phyloP scores from a whole-genome alignment of 2,888 invertebrate species.

The Amphimallon solstitiale region DNA sequence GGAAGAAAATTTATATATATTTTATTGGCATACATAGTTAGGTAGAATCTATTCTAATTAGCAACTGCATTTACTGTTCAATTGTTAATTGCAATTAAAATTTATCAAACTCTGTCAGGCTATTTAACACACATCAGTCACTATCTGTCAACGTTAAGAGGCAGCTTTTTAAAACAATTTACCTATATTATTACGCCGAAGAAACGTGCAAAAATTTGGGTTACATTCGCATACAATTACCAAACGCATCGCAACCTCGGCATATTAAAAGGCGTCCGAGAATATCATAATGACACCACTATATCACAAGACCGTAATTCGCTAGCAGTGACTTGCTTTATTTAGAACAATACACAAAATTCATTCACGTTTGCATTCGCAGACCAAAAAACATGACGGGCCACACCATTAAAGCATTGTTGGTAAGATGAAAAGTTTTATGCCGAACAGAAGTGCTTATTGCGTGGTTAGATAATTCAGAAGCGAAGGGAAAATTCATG shows the following conservation, averaged over 20 bases:
- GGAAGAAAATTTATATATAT: no score
- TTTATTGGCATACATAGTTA: no score
- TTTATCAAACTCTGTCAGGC: no score
- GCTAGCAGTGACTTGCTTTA: conserved; percentile 7
- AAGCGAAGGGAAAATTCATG: conserved; percentile 16
- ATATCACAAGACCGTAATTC: conserved; percentile 5
- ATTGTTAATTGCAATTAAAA: no score
- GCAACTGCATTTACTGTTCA: no score
- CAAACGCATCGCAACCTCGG: background rate
- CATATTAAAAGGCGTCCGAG: conserved; percentile 2
- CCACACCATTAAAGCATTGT: no score
- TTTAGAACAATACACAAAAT: conserved; percentile 31
- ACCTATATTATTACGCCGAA: no score
- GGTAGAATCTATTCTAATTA: no score
- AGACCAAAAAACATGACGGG: conserved; percentile 20
- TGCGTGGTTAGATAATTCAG: conserved; percentile 2
- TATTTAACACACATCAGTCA: no score
- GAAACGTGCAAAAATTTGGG: conserved; percentile 20
- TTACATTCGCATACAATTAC: background rate
- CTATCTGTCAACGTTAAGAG: no score
- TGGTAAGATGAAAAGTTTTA: no score
- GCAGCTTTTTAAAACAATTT: no score
- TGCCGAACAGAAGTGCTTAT: conserved; percentile 6
- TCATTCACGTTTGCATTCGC: conserved; percentile 19
- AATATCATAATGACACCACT: conserved; percentile 11